phyloP scores from a whole-genome alignment of 2,888 invertebrate genomes.

The Ypsolopha scabrella region DNA sequence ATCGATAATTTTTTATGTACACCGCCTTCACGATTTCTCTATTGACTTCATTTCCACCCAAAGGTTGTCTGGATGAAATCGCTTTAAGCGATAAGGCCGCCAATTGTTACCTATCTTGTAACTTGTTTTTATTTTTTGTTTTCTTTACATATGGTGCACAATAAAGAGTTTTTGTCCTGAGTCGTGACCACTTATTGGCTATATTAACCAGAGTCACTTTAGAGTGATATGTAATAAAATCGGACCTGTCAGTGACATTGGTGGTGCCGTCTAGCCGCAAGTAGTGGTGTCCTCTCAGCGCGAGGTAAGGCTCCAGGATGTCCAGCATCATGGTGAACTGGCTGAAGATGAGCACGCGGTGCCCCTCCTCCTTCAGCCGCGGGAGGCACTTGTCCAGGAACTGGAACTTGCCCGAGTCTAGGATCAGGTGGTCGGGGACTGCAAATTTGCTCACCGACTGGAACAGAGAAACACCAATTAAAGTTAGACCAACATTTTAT shows the following conservation, averaged over 20 bases:
- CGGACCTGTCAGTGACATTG: conserved; percentile 81
- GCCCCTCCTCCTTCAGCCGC: conserved; percentile 77
- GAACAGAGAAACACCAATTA: neutral
- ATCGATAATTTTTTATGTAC: too few species aligned
- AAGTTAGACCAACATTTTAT: too few species aligned
- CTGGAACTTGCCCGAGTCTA: conserved; percentile 88
- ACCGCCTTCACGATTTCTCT: too few species aligned
- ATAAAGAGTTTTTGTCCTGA: too few species aligned
- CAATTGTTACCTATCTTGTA: too few species aligned
- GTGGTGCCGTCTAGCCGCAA: conserved; percentile 92
- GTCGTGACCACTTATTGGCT: too few species aligned
- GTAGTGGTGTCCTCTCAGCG: conserved; percentile 78
- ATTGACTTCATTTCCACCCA: too few species aligned
- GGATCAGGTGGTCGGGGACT: conserved; percentile 77
- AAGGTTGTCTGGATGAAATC: too few species aligned
- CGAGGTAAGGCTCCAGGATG: conserved; percentile 89
- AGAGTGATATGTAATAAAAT: neutral
- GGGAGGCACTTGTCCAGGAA: conserved; percentile 84
- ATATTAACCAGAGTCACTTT: too few species aligned
- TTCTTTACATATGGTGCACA: too few species aligned
- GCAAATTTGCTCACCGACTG: conserved; percentile 30
- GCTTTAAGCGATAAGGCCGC: too few species aligned
- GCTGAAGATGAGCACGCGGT: conserved; percentile 92
- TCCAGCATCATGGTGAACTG: conserved; percentile 98
- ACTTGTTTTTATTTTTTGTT: too few species aligned